These are phyloP conservation scores for Endomychus coccineus DNA, from an alignment of 2,888 invertebrate species.

Conservation along the genomic window DNA sequence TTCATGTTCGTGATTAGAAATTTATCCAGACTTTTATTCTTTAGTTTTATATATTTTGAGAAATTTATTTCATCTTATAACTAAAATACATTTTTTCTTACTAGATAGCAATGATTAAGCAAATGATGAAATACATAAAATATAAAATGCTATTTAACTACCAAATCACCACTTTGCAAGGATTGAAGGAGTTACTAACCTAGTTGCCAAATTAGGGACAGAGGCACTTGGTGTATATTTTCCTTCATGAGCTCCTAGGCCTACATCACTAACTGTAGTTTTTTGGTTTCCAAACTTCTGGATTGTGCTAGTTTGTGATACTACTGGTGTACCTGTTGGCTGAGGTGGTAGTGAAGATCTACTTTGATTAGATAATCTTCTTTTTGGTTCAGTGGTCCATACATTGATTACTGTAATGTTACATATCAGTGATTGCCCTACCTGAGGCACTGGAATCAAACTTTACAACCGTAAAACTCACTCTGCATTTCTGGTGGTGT, in stretches of 20 bases:
- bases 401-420: slow-evolving; percentile 70
- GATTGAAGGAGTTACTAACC: slow-evolving; percentile 40
- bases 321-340: slow-evolving; percentile 18
- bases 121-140: no score
- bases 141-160: slow-evolving; percentile 1
- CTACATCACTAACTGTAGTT: slow-evolving; percentile 53
- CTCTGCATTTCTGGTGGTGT: slow-evolving; percentile 90
- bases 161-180: no score
- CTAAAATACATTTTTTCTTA: not conserved
- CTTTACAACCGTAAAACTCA: slow-evolving; percentile 41
- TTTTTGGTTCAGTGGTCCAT: slow-evolving; percentile 73
- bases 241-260: slow-evolving; percentile 71
- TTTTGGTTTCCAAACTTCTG: slow-evolving; percentile 74
- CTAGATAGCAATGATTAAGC: no score
- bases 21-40: no score
- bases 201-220: slow-evolving; percentile 53
- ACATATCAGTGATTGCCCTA: not conserved
- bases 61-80: no score
- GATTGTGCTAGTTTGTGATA: slow-evolving; percentile 33
- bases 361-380: slow-evolving; percentile 46
- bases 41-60: no score
- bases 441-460: slow-evolving; percentile 10
- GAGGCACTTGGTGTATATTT: slow-evolving; percentile 70
- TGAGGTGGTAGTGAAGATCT: slow-evolving; percentile 42
- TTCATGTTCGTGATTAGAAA: no score